phyloP scores from a whole-genome alignment of 2,113 vertebrate species.

The Tetrao urogallus region DNA sequence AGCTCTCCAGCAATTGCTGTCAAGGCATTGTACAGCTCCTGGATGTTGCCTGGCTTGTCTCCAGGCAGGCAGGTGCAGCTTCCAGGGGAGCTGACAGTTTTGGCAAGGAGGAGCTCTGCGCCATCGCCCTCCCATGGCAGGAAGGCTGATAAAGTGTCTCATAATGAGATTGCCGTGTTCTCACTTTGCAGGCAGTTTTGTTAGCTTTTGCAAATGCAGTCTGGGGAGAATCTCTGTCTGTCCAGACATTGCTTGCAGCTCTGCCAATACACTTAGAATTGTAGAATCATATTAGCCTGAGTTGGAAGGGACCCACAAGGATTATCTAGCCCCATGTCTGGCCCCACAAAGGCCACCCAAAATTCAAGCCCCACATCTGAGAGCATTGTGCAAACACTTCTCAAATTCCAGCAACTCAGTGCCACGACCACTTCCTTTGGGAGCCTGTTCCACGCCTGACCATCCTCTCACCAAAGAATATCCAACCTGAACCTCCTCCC shows the following conservation, averaged over 20 bases:
- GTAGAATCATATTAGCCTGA: too few species aligned
- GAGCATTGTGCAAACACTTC: too few species aligned
- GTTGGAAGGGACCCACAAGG: too few species aligned
- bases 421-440: too few species aligned
- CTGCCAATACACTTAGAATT: neutral
- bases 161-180: accelerated
- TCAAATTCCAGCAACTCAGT: too few species aligned
- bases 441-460: too few species aligned
- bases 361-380: too few species aligned
- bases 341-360: too few species aligned
- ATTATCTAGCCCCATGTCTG: too few species aligned
- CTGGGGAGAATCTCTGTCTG: neutral
- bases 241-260: neutral
- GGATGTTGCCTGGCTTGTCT: neutral
- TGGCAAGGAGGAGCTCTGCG: neutral
- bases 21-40: accelerated
- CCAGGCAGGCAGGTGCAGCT: neutral
- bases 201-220: neutral
- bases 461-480: too few species aligned
- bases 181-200: neutral
- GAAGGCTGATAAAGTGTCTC: neutral
- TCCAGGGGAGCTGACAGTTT: neutral
- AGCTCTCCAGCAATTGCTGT: neutral
- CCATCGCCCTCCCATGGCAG: neutral
- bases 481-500: too few species aligned